Evolutionary conservation across 2,888 invertebrate species (phyloP).

Genomic region (Smittia aterrima): DNA sequence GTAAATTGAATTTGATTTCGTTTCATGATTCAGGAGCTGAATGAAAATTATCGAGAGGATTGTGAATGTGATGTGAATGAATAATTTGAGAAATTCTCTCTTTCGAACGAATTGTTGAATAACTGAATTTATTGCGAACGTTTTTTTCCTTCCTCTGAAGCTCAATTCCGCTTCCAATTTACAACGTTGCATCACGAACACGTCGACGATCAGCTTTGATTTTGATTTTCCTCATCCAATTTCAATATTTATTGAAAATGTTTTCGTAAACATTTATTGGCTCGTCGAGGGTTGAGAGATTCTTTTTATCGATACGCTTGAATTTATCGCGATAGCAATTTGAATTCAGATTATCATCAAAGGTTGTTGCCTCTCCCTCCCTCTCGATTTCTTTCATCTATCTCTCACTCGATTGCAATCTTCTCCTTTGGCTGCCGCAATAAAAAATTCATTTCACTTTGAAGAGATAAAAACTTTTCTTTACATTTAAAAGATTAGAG

Average conservation of each 20-base stretch:
- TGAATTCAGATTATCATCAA: slow-evolving; percentile 1
- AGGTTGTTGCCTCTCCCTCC: not conserved
- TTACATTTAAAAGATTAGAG: slow-evolving; percentile 7
- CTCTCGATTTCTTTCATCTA: no score
- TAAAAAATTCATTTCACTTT: slow-evolving; percentile 6
- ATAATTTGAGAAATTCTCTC: not conserved
- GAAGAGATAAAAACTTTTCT: not conserved
- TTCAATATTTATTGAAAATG: slow-evolving; percentile 3
- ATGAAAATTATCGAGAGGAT: not conserved
- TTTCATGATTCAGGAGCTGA: not conserved
- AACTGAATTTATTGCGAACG: not conserved
- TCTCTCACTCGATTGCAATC: not conserved
- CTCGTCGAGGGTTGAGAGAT: not conserved
- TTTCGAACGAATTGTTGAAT: not conserved
- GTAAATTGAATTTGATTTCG: slow-evolving; percentile 3
- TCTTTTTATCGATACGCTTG: not conserved
- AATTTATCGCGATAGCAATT: not conserved
- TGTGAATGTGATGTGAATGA: not conserved
- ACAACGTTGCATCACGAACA: not conserved
- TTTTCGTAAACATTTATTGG: slow-evolving; percentile 2
- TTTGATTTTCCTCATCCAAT: not conserved
- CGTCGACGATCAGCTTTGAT: not conserved
- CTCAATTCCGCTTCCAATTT: not conserved
- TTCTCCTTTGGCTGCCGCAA: not conserved
- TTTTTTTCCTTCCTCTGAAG: not conserved